These are phyloP conservation scores for Agrochola lota DNA, from an alignment of 2,888 invertebrate genomes.

Conservation along the genomic window DNA sequence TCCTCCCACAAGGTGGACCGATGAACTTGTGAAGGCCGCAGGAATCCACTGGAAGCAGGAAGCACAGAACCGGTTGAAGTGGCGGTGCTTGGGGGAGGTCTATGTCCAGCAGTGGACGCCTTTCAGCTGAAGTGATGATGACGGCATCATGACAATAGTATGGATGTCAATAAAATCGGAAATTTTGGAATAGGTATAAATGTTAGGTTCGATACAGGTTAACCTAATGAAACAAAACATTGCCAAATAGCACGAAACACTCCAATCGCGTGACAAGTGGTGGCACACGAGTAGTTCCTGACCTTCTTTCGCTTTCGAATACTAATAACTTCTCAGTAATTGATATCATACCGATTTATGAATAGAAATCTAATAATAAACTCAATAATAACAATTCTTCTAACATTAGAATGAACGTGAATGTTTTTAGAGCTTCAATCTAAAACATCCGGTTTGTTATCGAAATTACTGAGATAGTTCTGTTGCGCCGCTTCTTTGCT, in stretches of 20 bases:
- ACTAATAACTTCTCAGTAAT: constrained; percentile 12
- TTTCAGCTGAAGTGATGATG: no score
- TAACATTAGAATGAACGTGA: constrained; percentile 20
- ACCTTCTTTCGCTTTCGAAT: not conserved
- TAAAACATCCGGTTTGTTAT: constrained; percentile 36
- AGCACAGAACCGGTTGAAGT: no score
- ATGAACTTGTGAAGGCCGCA: no score
- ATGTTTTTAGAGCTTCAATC: constrained; percentile 1
- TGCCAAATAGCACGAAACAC: constrained; percentile 11
- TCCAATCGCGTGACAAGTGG: not conserved
- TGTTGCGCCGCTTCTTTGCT: not conserved
- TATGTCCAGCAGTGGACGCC: no score
- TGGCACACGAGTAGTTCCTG: not conserved
- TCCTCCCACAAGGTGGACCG: no score
- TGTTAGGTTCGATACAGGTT: not conserved
- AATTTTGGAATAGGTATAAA: not conserved
- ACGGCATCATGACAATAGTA: no score
- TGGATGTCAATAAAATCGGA: not conserved
- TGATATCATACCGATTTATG: constrained; percentile 8
- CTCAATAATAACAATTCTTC: constrained; percentile 12
- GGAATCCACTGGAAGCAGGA: no score
- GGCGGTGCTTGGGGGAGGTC: no score
- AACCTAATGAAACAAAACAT: constrained; percentile 18
- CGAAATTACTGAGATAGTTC: constrained; percentile 5
- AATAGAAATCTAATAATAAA: constrained; percentile 15